phyloP scores from a whole-genome alignment of 2,797 vertebrate species.

The Megalops cyprinoides region DNA sequence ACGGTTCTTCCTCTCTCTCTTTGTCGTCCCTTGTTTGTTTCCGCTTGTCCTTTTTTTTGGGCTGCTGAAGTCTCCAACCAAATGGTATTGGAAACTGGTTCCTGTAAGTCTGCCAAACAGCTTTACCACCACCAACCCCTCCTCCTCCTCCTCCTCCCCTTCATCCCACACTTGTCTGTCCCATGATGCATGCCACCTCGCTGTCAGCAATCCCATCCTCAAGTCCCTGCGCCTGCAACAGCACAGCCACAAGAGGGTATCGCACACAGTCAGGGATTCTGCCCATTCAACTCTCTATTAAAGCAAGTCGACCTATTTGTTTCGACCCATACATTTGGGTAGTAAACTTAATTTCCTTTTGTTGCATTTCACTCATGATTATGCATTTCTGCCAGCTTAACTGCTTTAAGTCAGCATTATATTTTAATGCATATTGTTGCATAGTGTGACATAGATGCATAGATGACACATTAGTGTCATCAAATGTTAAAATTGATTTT shows the following conservation, averaged over 20 bases:
- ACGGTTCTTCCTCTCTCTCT: conserved; percentile 55
- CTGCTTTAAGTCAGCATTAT: not conserved
- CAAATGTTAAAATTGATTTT: not conserved
- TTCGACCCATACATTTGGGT: not conserved
- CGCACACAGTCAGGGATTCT: not conserved
- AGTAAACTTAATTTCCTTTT: not conserved
- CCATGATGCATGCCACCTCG: not conserved
- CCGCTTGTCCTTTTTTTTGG: conserved; percentile 58
- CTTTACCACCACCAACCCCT: conserved; percentile 52
- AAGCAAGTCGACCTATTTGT: not conserved
- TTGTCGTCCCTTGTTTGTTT: conserved; percentile 60
- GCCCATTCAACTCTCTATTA: not conserved
- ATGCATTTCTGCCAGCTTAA: not conserved
- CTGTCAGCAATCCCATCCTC: not conserved
- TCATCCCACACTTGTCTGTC: conserved; percentile 14
- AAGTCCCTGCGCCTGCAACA: not conserved
- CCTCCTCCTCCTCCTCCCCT: not conserved
- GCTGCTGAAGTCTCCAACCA: conserved; percentile 95
- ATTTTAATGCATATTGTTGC: not conserved
- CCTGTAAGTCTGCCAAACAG: conserved; percentile 90
- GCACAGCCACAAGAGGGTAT: not conserved
- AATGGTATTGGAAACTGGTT: conserved; percentile 99
- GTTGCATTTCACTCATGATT: not conserved
- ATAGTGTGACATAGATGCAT: not conserved
- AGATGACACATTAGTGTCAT: too few species aligned